A percentile compares a stretch with the other conserved stretches of the same genome.
These are phyloP conservation scores for Hesperophylax magnus DNA, from an alignment of 1,140 invertebrate species.

Conservation along the genomic window DNA sequence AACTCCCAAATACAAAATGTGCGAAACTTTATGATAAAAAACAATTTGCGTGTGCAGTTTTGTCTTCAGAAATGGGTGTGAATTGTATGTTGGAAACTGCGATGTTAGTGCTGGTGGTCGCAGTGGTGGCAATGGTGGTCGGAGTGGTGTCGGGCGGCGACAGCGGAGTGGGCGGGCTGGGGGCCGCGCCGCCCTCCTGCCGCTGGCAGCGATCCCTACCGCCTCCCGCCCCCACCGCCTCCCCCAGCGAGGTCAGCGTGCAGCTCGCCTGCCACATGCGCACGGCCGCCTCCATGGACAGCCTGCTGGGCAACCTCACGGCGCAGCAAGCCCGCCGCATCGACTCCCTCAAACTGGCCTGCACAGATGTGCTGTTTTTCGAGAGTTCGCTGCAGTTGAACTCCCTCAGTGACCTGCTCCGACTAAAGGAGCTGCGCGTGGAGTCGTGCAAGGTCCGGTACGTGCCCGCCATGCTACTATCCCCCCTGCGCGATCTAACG, in stretches of 20 bases:
- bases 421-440: constrained; percentile 78
- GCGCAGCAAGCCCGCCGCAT: constrained; percentile 78
- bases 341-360: constrained; percentile 79
- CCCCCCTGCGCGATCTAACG: constrained; percentile 78
- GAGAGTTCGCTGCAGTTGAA: constrained; percentile 80
- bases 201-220: constrained; percentile 74
- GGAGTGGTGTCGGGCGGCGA: constrained; percentile 63
- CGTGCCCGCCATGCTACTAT: constrained; percentile 79
- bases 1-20: neutral
- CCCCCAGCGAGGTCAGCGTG: constrained; percentile 68
- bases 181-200: constrained; percentile 76
- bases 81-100: too few relatives aligned
- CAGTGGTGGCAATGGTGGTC: constrained; percentile 60
- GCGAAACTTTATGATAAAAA: constrained; percentile 6
- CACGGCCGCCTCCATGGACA: constrained; percentile 79
- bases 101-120: constrained; percentile 60
- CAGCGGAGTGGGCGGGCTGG: constrained; percentile 61
- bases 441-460: constrained; percentile 86
- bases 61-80: too few relatives aligned
- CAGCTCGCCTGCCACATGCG: constrained; percentile 79
- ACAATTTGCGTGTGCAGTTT: too few relatives aligned
- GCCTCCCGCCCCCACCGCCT: neutral
- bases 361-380: constrained; percentile 85
- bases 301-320: constrained; percentile 80
- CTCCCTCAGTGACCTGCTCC: constrained; percentile 74